Evolutionary conservation across 2,113 vertebrate genomes (phyloP), one percentile per base, ranked within the genome.

Genomic region (Perognathus longimembris): DNA sequence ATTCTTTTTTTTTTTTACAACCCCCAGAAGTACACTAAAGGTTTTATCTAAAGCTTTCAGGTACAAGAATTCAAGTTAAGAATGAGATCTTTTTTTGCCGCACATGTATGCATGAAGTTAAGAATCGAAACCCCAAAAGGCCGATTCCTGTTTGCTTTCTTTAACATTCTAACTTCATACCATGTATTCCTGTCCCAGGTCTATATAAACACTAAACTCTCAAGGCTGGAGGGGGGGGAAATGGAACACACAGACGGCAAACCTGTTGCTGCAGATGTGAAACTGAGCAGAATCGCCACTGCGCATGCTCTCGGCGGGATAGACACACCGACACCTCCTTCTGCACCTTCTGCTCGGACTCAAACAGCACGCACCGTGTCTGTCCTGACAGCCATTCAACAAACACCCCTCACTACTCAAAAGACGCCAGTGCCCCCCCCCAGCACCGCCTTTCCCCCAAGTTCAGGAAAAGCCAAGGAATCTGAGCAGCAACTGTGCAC

Each of bases 131-230:
- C 12, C 8, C 34, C 38, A 24, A 95, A 89, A 54, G 90, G 84
- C 42, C 61, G 77, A 11, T 63, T 90, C 14, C 22, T 61, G 14
- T 78, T 91, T 45, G 81, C 36, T 50, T 85, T 50, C 24, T 92
- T 86, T 71, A 67, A 79, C 76, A 82, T 67, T 17, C 57, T 69
- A 50, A 83, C 71, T 95, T 84, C 73, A 57, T 5, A 26, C 42
- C 73, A 70, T 28, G 88, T 69, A 63, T 83, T 85, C 84, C 73
- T 80, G 14, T 70, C 69, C 81, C 61, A 40, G 69, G 77, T 79
- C 63, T 61, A 57, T 28, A 89, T 22, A 2, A 92, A 92, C 90
- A 92, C 17, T 66, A 40, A 69, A 63, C 6, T 67, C 67, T 85
- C 30, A 61, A 90, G 24, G 74, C 26, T 1, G 0, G 28, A 88